These are phyloP conservation scores for Drosophila kambysellisi DNA, from an alignment of 2,888 invertebrate species.

Conservation along the genomic window DNA sequence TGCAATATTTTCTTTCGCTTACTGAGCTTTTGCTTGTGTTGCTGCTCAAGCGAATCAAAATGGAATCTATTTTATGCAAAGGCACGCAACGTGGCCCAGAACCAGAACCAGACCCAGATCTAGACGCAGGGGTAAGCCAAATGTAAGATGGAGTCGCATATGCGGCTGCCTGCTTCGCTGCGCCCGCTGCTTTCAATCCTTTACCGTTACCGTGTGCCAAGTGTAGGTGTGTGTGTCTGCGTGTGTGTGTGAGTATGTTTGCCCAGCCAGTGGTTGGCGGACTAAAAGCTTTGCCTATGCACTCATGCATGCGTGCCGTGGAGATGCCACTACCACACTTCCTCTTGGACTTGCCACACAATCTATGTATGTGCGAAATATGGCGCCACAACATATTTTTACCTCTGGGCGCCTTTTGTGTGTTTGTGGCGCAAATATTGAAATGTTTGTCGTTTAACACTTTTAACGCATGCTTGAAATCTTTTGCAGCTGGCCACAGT, in stretches of 20 bases:
- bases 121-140: constrained; percentile 49
- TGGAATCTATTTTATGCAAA: constrained; percentile 78
- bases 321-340: constrained; percentile 42
- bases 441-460: constrained; percentile 33
- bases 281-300: constrained; percentile 76
- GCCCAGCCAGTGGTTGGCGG: constrained; percentile 57
- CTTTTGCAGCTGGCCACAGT: constrained; percentile 84
- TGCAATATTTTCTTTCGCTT: constrained; percentile 32
- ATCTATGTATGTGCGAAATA: constrained; percentile 77
- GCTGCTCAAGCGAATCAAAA: constrained; percentile 68
- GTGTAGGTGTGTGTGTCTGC: constrained; percentile 9
- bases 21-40: constrained; percentile 34
- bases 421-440: constrained; percentile 22
- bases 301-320: constrained; percentile 74
- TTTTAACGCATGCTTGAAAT: constrained; percentile 23
- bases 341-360: constrained; percentile 59
- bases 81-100: constrained; percentile 59
- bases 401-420: constrained; percentile 48
- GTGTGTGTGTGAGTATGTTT: constrained; percentile 32
- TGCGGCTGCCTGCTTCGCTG: constrained; percentile 50
- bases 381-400: constrained; percentile 65
- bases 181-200: constrained; percentile 43
- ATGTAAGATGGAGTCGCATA: constrained; percentile 52
- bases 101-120: constrained; percentile 1
- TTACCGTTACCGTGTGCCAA: constrained; percentile 19